phyloP scores from a whole-genome alignment of 2,797 vertebrate species.

The Anabas testudineus region DNA sequence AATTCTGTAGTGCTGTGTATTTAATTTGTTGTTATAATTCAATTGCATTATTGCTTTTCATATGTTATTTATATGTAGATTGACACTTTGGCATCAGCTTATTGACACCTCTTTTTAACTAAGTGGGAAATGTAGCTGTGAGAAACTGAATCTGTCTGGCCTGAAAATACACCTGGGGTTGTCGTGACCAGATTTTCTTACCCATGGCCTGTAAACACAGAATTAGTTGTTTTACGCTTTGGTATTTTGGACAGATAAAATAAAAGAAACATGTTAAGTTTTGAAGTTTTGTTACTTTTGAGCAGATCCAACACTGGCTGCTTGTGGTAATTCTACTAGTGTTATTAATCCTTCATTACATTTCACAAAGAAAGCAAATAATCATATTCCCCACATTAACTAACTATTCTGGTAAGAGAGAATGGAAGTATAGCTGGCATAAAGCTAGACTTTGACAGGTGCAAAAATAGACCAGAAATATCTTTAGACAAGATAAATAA shows the following conservation, averaged over 20 bases:
- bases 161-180: too few relatives aligned
- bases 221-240: not conserved
- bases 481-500: conserved; percentile 42
- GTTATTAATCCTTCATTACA: not conserved
- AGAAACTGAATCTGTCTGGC: too few relatives aligned
- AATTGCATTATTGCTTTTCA: not conserved
- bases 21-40: too few relatives aligned
- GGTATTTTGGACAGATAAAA: not conserved
- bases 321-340: not conserved
- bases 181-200: too few relatives aligned
- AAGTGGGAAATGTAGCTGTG: too few relatives aligned
- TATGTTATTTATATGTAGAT: too few relatives aligned
- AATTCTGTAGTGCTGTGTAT: too few relatives aligned
- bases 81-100: too few relatives aligned
- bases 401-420: not conserved
- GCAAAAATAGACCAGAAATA: conserved; percentile 64
- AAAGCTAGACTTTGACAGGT: conserved; percentile 49
- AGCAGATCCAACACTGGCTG: not conserved
- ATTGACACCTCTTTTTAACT: too few relatives aligned
- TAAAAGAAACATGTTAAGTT: not conserved
- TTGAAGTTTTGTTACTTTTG: not conserved
- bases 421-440: conserved; percentile 1
- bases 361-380: not conserved
- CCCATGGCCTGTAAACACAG: not conserved
- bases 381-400: not conserved